phyloP scores from a whole-genome alignment of 1,140 invertebrate genomes.

The Hirudo medicinalis region DNA sequence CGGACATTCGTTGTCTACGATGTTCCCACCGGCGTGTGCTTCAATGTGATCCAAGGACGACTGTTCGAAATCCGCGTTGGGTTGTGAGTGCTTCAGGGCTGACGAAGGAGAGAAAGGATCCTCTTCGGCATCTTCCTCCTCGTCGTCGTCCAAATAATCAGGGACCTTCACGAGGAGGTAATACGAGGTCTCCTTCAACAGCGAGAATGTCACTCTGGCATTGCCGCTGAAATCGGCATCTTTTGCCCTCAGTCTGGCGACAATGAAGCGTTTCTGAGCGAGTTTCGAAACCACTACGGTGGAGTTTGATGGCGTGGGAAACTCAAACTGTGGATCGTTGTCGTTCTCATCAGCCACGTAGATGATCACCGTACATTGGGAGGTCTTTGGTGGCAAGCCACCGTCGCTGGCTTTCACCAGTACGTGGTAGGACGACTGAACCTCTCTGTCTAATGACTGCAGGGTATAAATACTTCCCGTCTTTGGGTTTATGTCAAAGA shows the following conservation, averaged over 20 bases:
- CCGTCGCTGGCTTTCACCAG: slow-evolving; percentile 17
- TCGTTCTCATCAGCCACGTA: slow-evolving; percentile 23
- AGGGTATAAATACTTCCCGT: slow-evolving; percentile 19
- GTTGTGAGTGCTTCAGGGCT: not conserved
- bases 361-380: slow-evolving; percentile 13
- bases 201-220: slow-evolving; percentile 18
- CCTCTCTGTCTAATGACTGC: slow-evolving; percentile 18
- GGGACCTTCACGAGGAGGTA: not conserved
- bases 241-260: slow-evolving; percentile 17
- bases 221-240: slow-evolving; percentile 24
- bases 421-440: slow-evolving; percentile 11
- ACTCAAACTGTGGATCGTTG: slow-evolving; percentile 20
- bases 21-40: not conserved
- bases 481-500: slow-evolving; percentile 17
- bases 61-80: not conserved
- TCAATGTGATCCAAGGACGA: not conserved
- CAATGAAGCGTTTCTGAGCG: slow-evolving; percentile 14
- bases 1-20: not conserved
- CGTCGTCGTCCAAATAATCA: slow-evolving; percentile 1
- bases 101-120: not conserved
- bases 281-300: slow-evolving; percentile 16
- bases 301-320: slow-evolving; percentile 17
- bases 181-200: slow-evolving; percentile 9
- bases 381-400: slow-evolving; percentile 11
- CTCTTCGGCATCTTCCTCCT: not conserved